Base-by-base conservation (phyloP, 1,140 invertebrate species). In the Cylas formicarius region DNA sequence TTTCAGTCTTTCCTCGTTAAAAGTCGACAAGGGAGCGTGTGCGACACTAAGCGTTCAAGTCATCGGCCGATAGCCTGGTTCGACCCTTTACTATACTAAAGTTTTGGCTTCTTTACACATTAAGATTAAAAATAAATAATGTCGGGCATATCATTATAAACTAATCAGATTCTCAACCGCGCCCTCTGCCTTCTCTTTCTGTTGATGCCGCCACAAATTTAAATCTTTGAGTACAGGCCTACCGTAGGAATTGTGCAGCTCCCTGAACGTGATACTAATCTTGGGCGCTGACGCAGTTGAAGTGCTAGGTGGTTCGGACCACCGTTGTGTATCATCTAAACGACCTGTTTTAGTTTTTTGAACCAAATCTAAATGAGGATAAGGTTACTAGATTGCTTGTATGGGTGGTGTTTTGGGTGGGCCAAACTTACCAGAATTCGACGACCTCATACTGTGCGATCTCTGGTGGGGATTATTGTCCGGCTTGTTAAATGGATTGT, bases 201-300 rank as follows among this genome's bases (percentile, higher is more conserved):
- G 50, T 37, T 65, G 59, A 20, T 77, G 71, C 50, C 74, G 73
- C 81, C 81, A 84, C 53, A 76, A 73, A 49, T 77, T 82, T 9
- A 77, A 69, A 63, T 85, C 80, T 0, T 71, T 69, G 9, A 84
- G 60, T 38, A 85, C 78, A 56, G 74, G 75, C 40, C 81, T 68
- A 2, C 82, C 81, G 55, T 80, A 81, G 0, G 71, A 66, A 24
- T 75, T 80, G 59, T 85, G 82, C 10, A 85, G 66, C 57, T 85
- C 82, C 37, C 77, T 66, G 61, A 85, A 85, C 2, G 78, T 71
- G 9, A 81, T 72, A 53, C 73, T 79, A 32, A 74, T 74, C 52
- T 75, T 50, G 24, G 44, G 27, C 26, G 37, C 14, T 21, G 33
- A n/a, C n/a, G 22, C 9, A 6, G 29, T 23, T 8, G 32, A 11